Evolutionary conservation across 2,888 invertebrate species (phyloP).

Genomic region (Graphium colonna): DNA sequence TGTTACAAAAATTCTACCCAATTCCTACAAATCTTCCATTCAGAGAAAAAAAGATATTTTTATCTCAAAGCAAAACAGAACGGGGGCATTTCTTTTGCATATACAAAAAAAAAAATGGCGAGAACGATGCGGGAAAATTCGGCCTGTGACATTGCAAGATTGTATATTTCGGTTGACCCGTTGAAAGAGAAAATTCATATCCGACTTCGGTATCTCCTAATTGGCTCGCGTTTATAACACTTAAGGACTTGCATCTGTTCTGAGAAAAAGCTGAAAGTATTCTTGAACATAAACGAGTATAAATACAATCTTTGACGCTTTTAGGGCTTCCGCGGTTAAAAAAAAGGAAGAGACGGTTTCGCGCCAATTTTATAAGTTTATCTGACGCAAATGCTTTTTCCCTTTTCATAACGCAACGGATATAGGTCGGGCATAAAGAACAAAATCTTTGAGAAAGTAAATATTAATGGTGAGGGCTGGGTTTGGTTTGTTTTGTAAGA

Average conservation of each 20-base stretch:
- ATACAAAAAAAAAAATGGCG: background rate
- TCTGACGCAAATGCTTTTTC: too few relatives aligned
- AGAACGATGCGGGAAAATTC: background rate
- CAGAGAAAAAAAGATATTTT: too few relatives aligned
- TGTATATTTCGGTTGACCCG: slow-evolving; percentile 19
- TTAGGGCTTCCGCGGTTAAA: background rate
- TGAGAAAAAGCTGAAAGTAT: background rate
- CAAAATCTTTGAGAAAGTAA: too few relatives aligned
- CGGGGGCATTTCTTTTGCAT: background rate
- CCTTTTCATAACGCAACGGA: too few relatives aligned
- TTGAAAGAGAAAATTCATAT: slow-evolving; percentile 17
- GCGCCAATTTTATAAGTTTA: too few relatives aligned
- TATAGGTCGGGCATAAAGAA: too few relatives aligned
- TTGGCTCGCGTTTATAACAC: slow-evolving; percentile 18
- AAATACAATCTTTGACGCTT: slow-evolving; percentile 1
- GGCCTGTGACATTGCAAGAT: background rate
- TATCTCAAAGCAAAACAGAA: background rate
- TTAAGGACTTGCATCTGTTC: slow-evolving; percentile 6
- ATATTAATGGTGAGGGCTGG: too few relatives aligned
- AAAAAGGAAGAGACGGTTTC: too few relatives aligned
- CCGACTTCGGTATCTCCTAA: slow-evolving; percentile 11
- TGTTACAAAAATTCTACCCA: too few relatives aligned
- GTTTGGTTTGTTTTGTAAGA: too few relatives aligned
- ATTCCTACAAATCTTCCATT: too few relatives aligned
- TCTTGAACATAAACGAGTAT: background rate